A percentile compares a stretch with the other conserved stretches of the same genome.
These are phyloP conservation scores for Drosophila kikkawai DNA, from an alignment of 1,140 invertebrate species.

Conservation along the genomic window DNA sequence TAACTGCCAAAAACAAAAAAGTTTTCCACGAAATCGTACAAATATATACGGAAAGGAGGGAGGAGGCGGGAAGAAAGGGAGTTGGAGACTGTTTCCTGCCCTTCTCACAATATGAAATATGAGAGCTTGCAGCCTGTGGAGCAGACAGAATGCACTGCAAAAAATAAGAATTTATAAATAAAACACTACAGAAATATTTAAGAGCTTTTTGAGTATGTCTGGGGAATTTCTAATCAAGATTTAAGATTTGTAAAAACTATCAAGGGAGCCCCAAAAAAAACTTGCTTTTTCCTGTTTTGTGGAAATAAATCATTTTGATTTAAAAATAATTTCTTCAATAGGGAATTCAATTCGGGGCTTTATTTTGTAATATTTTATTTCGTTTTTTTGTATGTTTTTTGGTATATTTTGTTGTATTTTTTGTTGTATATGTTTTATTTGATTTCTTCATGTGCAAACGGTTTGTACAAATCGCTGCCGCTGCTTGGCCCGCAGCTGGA, in stretches of 20 bases:
- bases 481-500: constrained; percentile 23
- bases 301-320: neutral
- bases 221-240: neutral
- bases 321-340: neutral
- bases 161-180: neutral
- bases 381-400: constrained; percentile 1
- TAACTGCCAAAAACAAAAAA: constrained; percentile 14
- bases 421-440: neutral
- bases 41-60: neutral
- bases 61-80: neutral
- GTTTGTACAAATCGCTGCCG: constrained; percentile 30
- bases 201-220: neutral
- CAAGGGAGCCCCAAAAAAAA: neutral
- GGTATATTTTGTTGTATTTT: neutral
- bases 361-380: constrained; percentile 2
- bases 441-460: neutral
- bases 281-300: no score
- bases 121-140: constrained; percentile 17
- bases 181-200: neutral
- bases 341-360: constrained; percentile 49
- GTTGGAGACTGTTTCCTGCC: constrained; percentile 20
- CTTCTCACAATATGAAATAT: constrained; percentile 38
- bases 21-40: constrained; percentile 43
- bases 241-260: neutral
- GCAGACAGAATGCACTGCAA: constrained; percentile 6